Evolutionary conservation across 2,888 invertebrate species (phyloP), one percentile per base, ranked within the genome.

Genomic region (Leptopterna dolabrata): DNA sequence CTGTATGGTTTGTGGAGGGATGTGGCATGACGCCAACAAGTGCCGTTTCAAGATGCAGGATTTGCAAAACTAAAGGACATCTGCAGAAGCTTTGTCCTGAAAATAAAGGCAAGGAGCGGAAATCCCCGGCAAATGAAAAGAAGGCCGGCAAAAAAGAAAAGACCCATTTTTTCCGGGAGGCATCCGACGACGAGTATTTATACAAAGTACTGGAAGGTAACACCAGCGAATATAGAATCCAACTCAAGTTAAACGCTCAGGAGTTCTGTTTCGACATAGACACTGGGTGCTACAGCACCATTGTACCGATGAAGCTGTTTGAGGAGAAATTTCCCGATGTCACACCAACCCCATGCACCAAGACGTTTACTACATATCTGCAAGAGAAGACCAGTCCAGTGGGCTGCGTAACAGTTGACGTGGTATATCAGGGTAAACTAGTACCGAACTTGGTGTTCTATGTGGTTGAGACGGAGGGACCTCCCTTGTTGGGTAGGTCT

Each of bases 201-300:
- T 9, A 9, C 29, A 73, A 14, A 73, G 73, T 27, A 30, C 16
- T 24, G 73, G 24, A 11, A 73, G 73, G 9, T 19, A 24, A 73
- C 9, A 73, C 9, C 24, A 73, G 9, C 24, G 73, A 27, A 27
- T 73, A 73, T 27, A 73, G 9, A 30, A 27, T 73, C 4, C 41
- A 78, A 11, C 16, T 78, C 30, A 78, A 13, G 7, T 78, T 78
- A 19, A 19, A 19, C 78, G 16, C 6, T 16, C 3, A 78, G 36
- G 19, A 11, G 43, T 36, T 80, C n/a, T 41, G 19, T n/a, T 80
- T 80, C 45, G 80, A 80, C 43, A 11, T 80, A 16, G 80, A 80
- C 19, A 80, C 78, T 29, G 80, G 45, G 7, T 80, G 80, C 36
- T 80, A 80, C 24, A 80, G 80, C 27, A 80, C 80, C 14, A 80